Evolutionary conservation across 2,113 vertebrate genomes (phyloP).

Genomic region (Sclerurus mexicanus): DNA sequence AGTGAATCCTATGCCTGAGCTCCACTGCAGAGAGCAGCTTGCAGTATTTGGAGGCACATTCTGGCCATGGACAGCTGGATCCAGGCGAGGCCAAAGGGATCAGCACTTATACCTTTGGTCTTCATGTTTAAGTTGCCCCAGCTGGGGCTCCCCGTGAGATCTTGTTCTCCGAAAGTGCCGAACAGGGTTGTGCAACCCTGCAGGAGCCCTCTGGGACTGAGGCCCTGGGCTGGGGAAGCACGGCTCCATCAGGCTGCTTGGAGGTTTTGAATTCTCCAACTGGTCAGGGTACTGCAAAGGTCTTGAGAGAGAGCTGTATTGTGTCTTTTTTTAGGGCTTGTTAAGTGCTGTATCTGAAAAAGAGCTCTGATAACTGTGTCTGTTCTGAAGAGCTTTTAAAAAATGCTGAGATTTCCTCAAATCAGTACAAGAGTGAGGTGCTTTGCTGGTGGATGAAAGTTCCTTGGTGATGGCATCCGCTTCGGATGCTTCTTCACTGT

Average conservation of each 20-base stretch:
- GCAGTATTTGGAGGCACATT: not conserved
- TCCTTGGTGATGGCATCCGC: not conserved
- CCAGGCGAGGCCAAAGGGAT: not conserved
- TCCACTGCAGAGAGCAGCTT: not conserved
- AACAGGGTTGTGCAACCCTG: not conserved
- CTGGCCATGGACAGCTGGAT: not conserved
- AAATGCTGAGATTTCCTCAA: not conserved
- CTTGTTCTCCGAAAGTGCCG: not conserved
- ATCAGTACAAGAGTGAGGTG: not conserved
- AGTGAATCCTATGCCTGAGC: not conserved
- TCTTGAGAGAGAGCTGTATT: not conserved
- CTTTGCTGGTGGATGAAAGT: not conserved
- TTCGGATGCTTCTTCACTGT: not conserved
- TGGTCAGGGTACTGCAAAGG: not conserved
- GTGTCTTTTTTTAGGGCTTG: constrained; percentile 39
- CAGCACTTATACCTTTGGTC: not conserved
- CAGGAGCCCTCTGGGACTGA: not conserved
- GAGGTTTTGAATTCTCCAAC: constrained; percentile 26
- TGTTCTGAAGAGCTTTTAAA: not conserved
- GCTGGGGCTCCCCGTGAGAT: not conserved
- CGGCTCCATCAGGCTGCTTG: not conserved
- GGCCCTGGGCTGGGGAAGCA: not conserved
- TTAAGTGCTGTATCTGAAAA: constrained; percentile 24
- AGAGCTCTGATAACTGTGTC: not conserved
- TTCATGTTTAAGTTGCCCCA: not conserved